Evolutionary conservation across 2,113 vertebrate species (phyloP).

Genomic region (Archocentrus centrarchus): DNA sequence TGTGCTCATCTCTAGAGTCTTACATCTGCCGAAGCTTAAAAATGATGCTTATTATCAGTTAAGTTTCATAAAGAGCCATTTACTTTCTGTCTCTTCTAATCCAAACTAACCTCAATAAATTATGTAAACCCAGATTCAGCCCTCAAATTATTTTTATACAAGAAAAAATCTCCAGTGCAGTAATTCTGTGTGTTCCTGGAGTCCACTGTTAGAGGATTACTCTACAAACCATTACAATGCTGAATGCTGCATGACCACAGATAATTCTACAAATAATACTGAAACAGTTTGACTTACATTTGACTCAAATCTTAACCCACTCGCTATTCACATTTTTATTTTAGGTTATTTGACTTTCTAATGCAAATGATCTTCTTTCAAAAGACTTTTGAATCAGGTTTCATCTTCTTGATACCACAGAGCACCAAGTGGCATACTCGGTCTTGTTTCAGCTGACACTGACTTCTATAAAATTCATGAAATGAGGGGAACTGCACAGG

Average conservation of each 20-base stretch:
- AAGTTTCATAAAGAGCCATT: background rate
- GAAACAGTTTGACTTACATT: background rate
- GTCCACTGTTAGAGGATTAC: background rate
- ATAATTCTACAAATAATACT: background rate
- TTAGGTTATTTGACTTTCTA: background rate
- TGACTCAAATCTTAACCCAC: background rate
- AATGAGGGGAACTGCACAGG: constrained; percentile 16
- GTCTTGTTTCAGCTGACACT: constrained; percentile 21
- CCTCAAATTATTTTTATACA: background rate
- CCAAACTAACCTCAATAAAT: background rate
- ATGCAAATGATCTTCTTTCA: background rate
- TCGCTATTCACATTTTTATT: background rate
- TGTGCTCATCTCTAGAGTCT: background rate
- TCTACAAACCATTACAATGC: background rate
- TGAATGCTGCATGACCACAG: background rate
- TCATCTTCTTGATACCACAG: background rate
- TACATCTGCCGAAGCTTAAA: background rate
- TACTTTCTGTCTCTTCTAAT: background rate
- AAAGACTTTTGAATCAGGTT: background rate
- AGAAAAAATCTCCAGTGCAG: background rate
- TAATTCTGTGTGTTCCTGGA: background rate
- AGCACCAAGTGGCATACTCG: constrained; percentile 1
- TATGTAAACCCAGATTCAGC: background rate
- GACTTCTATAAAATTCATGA: constrained; percentile 43
- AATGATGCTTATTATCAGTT: background rate